A percentile compares a stretch with the other conserved stretches of the same genome.
Conservation (phyloP, 2,797 vertebrate genomes). For the Australoheros facetus region DNA sequence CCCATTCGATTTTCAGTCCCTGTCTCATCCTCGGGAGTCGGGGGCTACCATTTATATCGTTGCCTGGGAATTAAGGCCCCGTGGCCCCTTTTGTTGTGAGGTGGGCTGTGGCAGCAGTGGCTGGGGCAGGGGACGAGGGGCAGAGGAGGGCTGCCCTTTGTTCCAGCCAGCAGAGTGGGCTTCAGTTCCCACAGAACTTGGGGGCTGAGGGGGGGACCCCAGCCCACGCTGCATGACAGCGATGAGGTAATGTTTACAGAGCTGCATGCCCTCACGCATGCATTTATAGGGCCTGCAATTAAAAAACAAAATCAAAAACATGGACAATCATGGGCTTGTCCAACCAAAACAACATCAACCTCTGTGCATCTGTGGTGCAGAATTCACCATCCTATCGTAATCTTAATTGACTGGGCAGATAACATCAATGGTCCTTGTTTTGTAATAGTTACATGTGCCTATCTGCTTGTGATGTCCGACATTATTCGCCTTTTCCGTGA, state of each 20-base stretch:
- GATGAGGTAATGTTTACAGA: constrained; percentile 84
- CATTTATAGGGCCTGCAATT: constrained; percentile 3
- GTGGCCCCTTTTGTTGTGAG: constrained; percentile 82
- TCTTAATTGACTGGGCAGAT: not conserved
- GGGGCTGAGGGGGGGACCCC: constrained; percentile 18
- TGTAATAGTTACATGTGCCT: not conserved
- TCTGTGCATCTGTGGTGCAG: not conserved
- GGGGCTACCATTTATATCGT: constrained; percentile 88
- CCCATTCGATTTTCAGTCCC: constrained; percentile 81
- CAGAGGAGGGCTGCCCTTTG: constrained; percentile 85
- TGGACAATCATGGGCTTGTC: not conserved
- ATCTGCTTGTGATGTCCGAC: not conserved
- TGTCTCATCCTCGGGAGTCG: constrained; percentile 80
- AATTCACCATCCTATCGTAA: not conserved
- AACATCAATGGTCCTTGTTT: not conserved
- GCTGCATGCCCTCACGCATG: constrained; percentile 49
- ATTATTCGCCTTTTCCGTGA: fast-evolving
- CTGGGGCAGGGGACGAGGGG: constrained; percentile 75
- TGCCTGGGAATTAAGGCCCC: constrained; percentile 90
- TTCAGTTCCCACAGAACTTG: constrained; percentile 87
- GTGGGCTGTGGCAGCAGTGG: constrained; percentile 77
- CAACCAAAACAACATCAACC: not conserved
- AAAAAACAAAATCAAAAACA: not conserved
- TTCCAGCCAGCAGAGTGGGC: constrained; percentile 85
- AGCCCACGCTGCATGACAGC: constrained; percentile 47